These are phyloP conservation scores for Ophioninae sp. DNA, from an alignment of 2,888 invertebrate genomes.

Conservation along the genomic window DNA sequence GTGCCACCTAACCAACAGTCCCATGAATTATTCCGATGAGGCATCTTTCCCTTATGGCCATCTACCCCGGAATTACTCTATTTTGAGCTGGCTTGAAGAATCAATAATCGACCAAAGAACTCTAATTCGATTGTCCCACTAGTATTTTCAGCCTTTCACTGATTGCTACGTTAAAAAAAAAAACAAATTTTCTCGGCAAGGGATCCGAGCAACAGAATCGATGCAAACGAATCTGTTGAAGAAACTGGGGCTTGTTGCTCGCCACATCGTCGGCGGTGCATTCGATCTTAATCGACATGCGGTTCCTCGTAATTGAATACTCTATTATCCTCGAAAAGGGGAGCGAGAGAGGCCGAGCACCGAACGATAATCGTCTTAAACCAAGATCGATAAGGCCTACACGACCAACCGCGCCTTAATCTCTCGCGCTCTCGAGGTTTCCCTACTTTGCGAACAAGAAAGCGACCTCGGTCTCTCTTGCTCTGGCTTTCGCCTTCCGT, in stretches of 20 bases:
- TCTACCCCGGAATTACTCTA: no score
- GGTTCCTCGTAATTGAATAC: conserved; percentile 70
- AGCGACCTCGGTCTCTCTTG: conserved; percentile 43
- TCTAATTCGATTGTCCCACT: neutral
- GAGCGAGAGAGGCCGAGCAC: conserved; percentile 52
- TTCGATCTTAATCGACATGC: conserved; percentile 69
- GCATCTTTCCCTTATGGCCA: no score
- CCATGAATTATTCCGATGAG: no score
- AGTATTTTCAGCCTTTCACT: neutral
- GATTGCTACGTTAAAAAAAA: neutral
- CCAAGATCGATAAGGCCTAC: conserved; percentile 72
- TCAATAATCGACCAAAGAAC: neutral
- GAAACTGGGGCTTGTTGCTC: conserved; percentile 31
- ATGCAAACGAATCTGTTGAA: conserved; percentile 46
- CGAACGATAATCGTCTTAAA: conserved; percentile 74
- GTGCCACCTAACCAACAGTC: no score
- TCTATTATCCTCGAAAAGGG: conserved; percentile 68
- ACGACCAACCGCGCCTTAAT: conserved; percentile 73
- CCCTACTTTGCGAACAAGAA: conserved; percentile 51
- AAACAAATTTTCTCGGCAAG: neutral
- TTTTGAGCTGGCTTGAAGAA: neutral
- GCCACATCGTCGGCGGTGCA: conserved; percentile 46
- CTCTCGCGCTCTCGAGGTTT: conserved; percentile 56
- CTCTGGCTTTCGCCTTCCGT: conserved; percentile 13
- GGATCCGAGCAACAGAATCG: neutral